Conservation (phyloP, 2,888 invertebrate genomes). For the Elegia similella region DNA sequence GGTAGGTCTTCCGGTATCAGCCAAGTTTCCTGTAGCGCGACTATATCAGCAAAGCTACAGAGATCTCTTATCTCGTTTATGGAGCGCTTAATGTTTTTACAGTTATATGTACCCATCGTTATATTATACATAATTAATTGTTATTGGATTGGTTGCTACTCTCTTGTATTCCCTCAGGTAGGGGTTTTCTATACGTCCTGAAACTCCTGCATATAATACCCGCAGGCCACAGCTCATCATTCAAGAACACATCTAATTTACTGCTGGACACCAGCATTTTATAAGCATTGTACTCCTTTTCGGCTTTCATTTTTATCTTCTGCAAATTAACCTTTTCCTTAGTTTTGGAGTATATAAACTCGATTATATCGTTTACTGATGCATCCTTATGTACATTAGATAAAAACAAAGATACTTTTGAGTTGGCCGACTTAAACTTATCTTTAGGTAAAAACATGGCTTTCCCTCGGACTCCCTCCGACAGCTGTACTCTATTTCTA, state of each 20-base stretch:
- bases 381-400: too few relatives aligned
- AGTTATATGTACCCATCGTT: too few relatives aligned
- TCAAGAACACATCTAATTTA: not conserved
- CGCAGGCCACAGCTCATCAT: not conserved
- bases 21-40: too few relatives aligned
- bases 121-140: too few relatives aligned
- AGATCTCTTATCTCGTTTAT: too few relatives aligned
- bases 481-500: not conserved
- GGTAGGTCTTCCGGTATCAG: too few relatives aligned
- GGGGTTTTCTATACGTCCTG: not conserved
- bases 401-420: not conserved
- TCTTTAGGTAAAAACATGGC: not conserved
- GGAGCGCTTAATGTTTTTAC: too few relatives aligned
- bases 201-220: not conserved
- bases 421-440: conserved; percentile 1
- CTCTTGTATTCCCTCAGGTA: not conserved
- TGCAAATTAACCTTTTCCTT: too few relatives aligned
- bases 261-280: not conserved
- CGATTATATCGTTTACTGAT: too few relatives aligned
- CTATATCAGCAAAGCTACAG: too few relatives aligned
- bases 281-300: conserved; percentile 2
- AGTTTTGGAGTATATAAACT: too few relatives aligned
- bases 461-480: not conserved
- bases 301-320: too few relatives aligned
- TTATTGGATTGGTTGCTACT: not conserved